A percentile compares a stretch with the other conserved stretches of the same genome.
These are phyloP conservation scores for Cynaeus angustus DNA, from an alignment of 2,888 invertebrate genomes.

Conservation along the genomic window DNA sequence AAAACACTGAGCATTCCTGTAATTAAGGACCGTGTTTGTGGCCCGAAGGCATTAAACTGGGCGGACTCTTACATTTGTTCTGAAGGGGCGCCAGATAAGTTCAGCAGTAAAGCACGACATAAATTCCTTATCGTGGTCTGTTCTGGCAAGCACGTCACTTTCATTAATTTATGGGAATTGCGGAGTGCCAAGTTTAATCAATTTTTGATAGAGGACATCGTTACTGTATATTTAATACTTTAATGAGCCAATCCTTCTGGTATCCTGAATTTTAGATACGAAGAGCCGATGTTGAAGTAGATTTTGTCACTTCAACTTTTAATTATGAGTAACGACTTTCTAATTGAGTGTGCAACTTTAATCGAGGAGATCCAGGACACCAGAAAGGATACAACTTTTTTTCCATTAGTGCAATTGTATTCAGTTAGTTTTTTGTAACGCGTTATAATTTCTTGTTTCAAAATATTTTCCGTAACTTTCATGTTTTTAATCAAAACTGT, in stretches of 20 bases:
- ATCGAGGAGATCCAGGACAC: no score
- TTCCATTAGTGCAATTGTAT: no score
- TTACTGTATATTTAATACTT: neutral
- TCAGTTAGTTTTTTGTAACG: no score
- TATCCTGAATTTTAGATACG: no score
- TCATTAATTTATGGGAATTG: slow-evolving; percentile 35
- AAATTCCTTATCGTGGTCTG: slow-evolving; percentile 37
- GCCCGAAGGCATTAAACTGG: slow-evolving; percentile 11
- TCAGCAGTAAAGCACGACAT: slow-evolving; percentile 33
- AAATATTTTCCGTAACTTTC: no score
- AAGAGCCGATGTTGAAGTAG: no score
- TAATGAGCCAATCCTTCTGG: slow-evolving; percentile 1
- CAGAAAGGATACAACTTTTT: no score
- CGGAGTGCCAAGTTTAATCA: slow-evolving; percentile 18
- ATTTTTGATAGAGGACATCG: slow-evolving; percentile 20
- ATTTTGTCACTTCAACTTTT: no score
- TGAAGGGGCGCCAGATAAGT: slow-evolving; percentile 33
- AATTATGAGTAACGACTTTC: neutral
- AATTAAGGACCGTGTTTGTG: slow-evolving; percentile 29
- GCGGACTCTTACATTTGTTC: slow-evolving; percentile 28
- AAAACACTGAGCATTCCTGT: slow-evolving; percentile 17
- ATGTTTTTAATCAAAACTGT: no score
- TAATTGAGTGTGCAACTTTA: no score
- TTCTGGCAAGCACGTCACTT: slow-evolving; percentile 21
- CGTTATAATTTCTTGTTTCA: no score